A percentile compares a stretch with the other conserved stretches of the same genome.
Conservation (phyloP, 2,113 vertebrate species). For the Anthoscopus minutus region DNA sequence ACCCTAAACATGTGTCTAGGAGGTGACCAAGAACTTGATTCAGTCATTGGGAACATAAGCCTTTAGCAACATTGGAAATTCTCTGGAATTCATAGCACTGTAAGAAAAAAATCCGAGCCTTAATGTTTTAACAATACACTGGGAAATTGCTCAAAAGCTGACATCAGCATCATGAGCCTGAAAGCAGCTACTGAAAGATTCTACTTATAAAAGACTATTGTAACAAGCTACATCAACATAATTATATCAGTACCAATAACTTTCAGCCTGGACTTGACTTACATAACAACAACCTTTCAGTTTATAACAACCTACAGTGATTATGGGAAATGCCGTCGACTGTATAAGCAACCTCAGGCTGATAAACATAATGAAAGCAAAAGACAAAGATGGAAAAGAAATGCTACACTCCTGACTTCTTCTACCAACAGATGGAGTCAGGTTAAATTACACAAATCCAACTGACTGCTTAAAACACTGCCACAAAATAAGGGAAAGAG, state of each 20-base stretch:
- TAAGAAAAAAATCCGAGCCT: neutral
- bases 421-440: neutral
- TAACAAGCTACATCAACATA: neutral
- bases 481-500: neutral
- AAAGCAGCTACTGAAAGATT: neutral
- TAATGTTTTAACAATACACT: neutral
- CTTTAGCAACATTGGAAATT: neutral
- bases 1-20: neutral
- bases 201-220: neutral
- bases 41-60: neutral
- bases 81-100: neutral
- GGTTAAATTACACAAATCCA: neutral
- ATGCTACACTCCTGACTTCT: neutral
- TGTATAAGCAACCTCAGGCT: neutral
- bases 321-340: neutral
- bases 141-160: neutral
- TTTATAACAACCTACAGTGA: neutral
- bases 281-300: neutral
- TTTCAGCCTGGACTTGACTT: neutral
- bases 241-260: neutral
- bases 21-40: neutral
- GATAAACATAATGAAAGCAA: neutral
- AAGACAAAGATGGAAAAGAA: neutral
- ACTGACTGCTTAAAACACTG: neutral
- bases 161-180: neutral